Base-by-base conservation (phyloP, 2,888 invertebrate genomes). In the Clepsis dumicolana region DNA sequence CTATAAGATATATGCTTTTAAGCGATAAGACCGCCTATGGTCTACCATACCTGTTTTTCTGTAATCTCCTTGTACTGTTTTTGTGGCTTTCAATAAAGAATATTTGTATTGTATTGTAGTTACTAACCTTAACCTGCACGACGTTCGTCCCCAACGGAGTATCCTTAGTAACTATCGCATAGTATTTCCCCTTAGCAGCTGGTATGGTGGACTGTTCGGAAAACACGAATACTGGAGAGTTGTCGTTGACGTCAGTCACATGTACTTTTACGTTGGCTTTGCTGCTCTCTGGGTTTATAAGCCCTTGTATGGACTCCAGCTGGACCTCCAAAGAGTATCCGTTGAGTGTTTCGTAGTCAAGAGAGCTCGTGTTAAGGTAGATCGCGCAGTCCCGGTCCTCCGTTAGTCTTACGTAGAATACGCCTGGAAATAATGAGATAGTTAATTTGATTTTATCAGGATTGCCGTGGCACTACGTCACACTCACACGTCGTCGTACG, bases 201-300 rank as follows among this genome's bases (percentile, higher is more conserved):
- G 92, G 89, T 54, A 94, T 91, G 0, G 94, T 90, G 0, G 90
- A 90, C 63, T 93, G 87, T 14, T 95, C 94, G 0, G 96, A 96
- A 78, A 96, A 97, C 0, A 96, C 87, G 83, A 98, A 99, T 75
- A 95, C 94, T 0, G 99, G 98, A 0, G 95, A 94, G 84, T 98
- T 98, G 83, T 99, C 98, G 83, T 99, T 99, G 0, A 97, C 96
- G 84, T 99, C 98, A 0, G 95, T 93, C 0, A 99, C 96, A 73
- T 97, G 96, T 0, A 99, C 95, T 72, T 96, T 96, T 0, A 98
- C 95, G 77, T 95, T 95, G 0, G 97, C 96, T 24, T 95, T 94
- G 76, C 96, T 96, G 72, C 95, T 95, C 48, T 96, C 96, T 0
- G 96, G 96, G 86, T 97, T 97, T 27, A 98, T 95, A 4, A 97